Evolutionary conservation across 2,888 invertebrate genomes (phyloP), one percentile per base, ranked within the genome.

Genomic region (Drosophila birchii): DNA sequence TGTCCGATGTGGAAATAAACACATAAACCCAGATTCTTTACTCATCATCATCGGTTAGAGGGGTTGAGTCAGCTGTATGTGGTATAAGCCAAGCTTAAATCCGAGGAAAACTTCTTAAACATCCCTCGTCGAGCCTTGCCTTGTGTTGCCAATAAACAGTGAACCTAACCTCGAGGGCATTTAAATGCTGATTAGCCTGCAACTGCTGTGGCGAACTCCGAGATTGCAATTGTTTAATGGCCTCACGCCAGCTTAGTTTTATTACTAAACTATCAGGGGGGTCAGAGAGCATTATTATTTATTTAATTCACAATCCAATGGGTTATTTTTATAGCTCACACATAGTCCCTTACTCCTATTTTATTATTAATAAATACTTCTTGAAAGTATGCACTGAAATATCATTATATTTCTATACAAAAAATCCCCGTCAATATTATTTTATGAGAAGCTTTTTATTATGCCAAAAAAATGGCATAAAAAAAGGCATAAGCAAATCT

Each of bases 1-100:
- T 55, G 49, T 34, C 54, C 38, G 18, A n/a, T 18, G 53, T 32
- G 41, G 36, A 55, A 47, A 54, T 66, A 55, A 74, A 57, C 53
- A 57, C 43, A 64, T 23, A 64, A 81, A 68, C 58, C 63, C 29
- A 44, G 60, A 78, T 61, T 59, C 62, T 45, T 12, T 32, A 34
- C 57, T 26, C 36, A 36, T 23, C 36, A 12, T 29, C 39, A n/a
- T 9, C 23, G 45, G 26, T 5, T 2, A 11, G 16, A 29, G 18
- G 39, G 59, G 44, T 57, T 29, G 47, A 5, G 20, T 20, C 14
- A 36, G 20, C 9, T 34, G 58, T 36, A 29, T n/a, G 20, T 16
- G 9, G 16, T 11, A 26, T 26, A 9, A 20, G 11, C 6, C 1
- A 0, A 11, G 34, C 51, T 23, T 16, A 16, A 16, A 34, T 51